Evolutionary conservation across 2,797 vertebrate genomes (phyloP), one percentile per base, ranked within the genome.

Genomic region (Helarctos malayanus): DNA sequence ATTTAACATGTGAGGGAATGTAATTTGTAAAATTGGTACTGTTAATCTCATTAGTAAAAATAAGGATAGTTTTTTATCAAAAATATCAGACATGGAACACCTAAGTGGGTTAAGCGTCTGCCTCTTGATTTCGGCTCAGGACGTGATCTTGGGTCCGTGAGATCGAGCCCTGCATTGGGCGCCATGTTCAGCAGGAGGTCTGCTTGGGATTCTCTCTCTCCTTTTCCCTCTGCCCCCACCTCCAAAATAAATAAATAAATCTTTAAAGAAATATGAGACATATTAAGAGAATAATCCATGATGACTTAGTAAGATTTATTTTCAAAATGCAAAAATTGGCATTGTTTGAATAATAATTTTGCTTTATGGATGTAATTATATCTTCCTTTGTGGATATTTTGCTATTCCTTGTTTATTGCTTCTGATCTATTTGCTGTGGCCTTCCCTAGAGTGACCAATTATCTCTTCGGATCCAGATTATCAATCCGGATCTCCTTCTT

Each of bases 311-410:
- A 69, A 87, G 59, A 41, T 92, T 85, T 69, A 69, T 89, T 88
- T 96, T 47, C 49, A 63, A 92, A 89, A 82, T 61, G 47, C 12
- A 91, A 68, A 41, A 85, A 78, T 29, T 89, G 52, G n/a, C 63
- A 95, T 29, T 45, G 10, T 88, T 96, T 47, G 47, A 85, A 63
- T 11, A 94, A 84, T 47, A 59, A 56, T 93, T 75, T 90, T 84
- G 68, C 45, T 91, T 32, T 41, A 35, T 78, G 13, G 47, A 57
- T 81, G 78, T 93, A 75, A 87, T 75, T 81, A 61, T 25, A 69
- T 69, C 57, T 79, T 93, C 54, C 56, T 91, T 65, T 90, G n/a
- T 45, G 65, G 52, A 38, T 25, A 84, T 82, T 96, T 79, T 73
- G 18, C 57, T 92, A 68, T 59, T 69, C 57, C 52, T 63, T 63